Conservation (phyloP, 2,888 invertebrate species). For the Deilephila porcellus region DNA sequence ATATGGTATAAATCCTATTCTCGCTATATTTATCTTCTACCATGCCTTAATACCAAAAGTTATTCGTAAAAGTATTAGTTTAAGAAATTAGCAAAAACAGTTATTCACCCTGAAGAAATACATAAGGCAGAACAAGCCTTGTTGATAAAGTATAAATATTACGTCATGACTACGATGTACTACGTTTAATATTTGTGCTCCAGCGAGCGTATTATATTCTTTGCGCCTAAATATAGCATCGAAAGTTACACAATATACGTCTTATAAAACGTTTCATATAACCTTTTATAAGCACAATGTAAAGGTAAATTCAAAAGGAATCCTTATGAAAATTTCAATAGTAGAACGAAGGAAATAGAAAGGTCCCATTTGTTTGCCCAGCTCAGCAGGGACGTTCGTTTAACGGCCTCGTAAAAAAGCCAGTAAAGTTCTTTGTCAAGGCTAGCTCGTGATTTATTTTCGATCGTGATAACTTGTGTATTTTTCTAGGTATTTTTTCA, state of each 20-base stretch:
- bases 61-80: too few species aligned
- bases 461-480: conserved; percentile 38
- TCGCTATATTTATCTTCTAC: too few species aligned
- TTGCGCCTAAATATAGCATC: neutral
- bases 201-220: too few species aligned
- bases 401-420: conserved; percentile 45
- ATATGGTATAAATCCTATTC: too few species aligned
- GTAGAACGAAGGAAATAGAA: conserved; percentile 36
- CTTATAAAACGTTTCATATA: neutral
- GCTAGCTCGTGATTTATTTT: conserved; percentile 45
- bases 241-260: neutral
- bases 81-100: too few species aligned
- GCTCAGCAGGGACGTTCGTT: conserved; percentile 29
- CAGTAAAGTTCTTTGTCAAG: conserved; percentile 54
- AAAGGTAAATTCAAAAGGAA: conserved; percentile 34
- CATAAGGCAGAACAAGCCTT: too few species aligned
- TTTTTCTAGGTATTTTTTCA: conserved; percentile 6
- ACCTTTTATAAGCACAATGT: conserved; percentile 17
- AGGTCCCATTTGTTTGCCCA: conserved; percentile 41
- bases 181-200: too few species aligned
- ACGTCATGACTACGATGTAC: too few species aligned
- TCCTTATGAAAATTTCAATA: conserved; percentile 39
- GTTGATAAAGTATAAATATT: too few species aligned
- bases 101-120: too few species aligned
- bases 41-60: too few species aligned